Conservation (phyloP, 2,888 invertebrate genomes). For the Danaus chrysippus region DNA sequence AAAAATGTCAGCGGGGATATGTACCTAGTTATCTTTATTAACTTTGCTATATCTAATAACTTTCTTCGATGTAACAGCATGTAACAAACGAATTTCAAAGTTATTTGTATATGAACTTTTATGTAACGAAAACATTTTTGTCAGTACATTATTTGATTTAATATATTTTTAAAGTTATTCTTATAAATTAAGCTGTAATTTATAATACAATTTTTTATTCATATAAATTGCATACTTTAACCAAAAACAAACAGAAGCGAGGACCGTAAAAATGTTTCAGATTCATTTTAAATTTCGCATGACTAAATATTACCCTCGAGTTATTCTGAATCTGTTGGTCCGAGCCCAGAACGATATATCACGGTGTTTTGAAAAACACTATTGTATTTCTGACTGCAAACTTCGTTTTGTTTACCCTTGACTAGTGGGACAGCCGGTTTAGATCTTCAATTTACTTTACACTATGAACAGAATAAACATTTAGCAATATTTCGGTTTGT, state of each 20-base stretch:
- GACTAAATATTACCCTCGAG: conserved; percentile 51
- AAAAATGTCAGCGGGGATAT: conserved; percentile 10
- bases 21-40: conserved; percentile 18
- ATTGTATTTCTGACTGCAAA: conserved; percentile 50
- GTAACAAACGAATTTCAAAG: conserved; percentile 5
- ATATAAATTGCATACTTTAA: conserved; percentile 25
- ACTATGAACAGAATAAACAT: conserved; percentile 10
- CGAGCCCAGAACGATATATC: conserved; percentile 50
- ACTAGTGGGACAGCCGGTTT: conserved; percentile 11
- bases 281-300: conserved; percentile 51
- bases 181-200: no score
- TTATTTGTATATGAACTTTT: no score
- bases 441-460: conserved; percentile 15
- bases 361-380: conserved; percentile 62
- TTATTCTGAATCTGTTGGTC: conserved; percentile 49
- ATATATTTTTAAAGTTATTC: no score
- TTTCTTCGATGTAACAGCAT: not conserved
- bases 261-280: conserved; percentile 51
- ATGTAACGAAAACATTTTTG: no score
- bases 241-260: conserved; percentile 43
- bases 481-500: not conserved
- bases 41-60: no score
- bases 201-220: conserved; percentile 19
- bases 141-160: no score
- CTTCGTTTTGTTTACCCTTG: conserved; percentile 21